These are phyloP conservation scores for Bradypodion pumilum DNA, from an alignment of 2,797 vertebrate species.

Conservation along the genomic window DNA sequence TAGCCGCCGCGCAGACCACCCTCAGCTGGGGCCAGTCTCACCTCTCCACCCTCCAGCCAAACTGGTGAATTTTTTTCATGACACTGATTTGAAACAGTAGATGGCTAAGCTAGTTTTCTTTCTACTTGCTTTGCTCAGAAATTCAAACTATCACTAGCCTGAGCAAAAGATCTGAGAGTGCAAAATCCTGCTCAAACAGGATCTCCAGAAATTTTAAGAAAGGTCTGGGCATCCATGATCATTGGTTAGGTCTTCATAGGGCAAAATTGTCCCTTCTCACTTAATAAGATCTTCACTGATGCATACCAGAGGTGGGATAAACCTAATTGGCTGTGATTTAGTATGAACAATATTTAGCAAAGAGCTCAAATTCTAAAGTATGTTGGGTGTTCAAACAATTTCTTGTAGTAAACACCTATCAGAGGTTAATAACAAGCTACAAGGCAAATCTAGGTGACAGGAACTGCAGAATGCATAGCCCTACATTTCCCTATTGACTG, in stretches of 20 bases:
- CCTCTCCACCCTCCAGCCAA: too few relatives aligned
- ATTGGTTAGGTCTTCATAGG: not conserved
- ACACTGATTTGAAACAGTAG: not conserved
- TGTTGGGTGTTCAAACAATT: not conserved
- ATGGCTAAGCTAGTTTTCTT: not conserved
- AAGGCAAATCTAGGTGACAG: not conserved
- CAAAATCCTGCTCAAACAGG: not conserved
- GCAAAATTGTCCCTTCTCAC: not conserved
- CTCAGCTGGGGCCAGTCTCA: too few relatives aligned
- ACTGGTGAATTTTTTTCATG: not conserved
- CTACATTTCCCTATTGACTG: not conserved
- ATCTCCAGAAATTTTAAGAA: not conserved
- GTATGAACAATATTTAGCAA: not conserved
- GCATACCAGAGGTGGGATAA: not conserved
- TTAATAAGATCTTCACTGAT: not conserved
- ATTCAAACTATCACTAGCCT: not conserved
- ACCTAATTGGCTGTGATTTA: not conserved
- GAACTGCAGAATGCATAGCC: not conserved
- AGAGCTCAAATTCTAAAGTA: not conserved
- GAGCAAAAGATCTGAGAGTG: not conserved
- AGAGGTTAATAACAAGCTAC: not conserved
- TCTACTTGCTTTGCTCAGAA: too few relatives aligned
- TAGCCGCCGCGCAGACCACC: too few relatives aligned
- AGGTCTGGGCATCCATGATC: not conserved
- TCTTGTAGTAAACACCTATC: not conserved